Evolutionary conservation across 2,888 invertebrate genomes (phyloP), one percentile per base, ranked within the genome.

Genomic region (Platycnemis pennipes): DNA sequence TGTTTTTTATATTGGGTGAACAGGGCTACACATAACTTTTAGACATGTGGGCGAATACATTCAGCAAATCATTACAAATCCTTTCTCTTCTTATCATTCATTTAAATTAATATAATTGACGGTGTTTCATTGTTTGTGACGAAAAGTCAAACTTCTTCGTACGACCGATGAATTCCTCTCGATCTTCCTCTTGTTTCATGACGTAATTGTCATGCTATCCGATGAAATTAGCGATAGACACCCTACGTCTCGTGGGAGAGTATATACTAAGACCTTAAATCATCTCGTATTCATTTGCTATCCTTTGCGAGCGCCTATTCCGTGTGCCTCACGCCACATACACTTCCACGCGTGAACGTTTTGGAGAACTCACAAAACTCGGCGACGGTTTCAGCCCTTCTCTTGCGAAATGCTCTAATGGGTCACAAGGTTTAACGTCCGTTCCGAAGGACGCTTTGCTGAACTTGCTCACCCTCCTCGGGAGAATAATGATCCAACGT

Each of bases 341-440:
- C 16, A 31, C 11, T 31, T 19, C 26, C 53, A 7, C 49, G 88
- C 37, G 31, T 16, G 53, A 45, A 88, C 37, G 31, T 26, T 5
- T 3, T 5, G 0, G 31, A 37, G 5, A 49, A 88, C 4, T 11
- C 16, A 31, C 44, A 26, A 22, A 46, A 37, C 31, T 46, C 26
- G 45, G n/a, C 46, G 45, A 88, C 88, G n/a, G 49, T 11, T 49
- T 16, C 88, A 88, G 46, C 22, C 44, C 16, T 46, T 45, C 87
- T 88, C 88, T 88, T 49, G 88, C 49, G 49, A 88, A 88, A 88
- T 22, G 49, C 88, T 31, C 46, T 49, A 45, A 46, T 31, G 88
- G 88, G 88, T 88, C 53, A 89, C 53, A 53, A 44, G 53, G 88
- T 89, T 89, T 89, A 53, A 89, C 49, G 88, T 89, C 88, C 88